A percentile compares a stretch with the other conserved stretches of the same genome.
Conservation (phyloP, 1,140 invertebrate species). For the Danaus plexippus region DNA sequence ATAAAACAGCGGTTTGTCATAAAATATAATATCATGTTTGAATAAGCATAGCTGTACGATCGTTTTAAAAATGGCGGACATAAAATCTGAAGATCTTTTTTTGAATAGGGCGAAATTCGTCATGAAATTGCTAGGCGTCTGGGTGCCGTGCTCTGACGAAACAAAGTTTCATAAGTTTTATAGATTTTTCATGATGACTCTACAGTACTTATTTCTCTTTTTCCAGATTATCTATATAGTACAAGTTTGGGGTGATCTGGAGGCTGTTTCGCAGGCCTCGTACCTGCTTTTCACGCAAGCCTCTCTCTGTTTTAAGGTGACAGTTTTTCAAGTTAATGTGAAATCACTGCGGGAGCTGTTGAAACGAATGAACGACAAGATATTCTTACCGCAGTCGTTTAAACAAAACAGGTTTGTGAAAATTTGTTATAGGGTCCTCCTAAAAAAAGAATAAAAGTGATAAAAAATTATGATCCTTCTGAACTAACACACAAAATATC, state of each 20-base stretch:
- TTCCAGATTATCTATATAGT: slow-evolving; percentile 56
- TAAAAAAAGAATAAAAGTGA: no score
- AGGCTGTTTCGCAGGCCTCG: slow-evolving; percentile 49
- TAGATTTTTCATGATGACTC: slow-evolving; percentile 46
- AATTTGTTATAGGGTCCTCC: no score
- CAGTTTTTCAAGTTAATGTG: slow-evolving; percentile 47
- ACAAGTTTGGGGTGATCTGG: slow-evolving; percentile 54
- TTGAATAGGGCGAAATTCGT: slow-evolving; percentile 53
- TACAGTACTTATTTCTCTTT: slow-evolving; percentile 55
- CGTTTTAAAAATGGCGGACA: slow-evolving; percentile 15
- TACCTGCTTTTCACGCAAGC: slow-evolving; percentile 59
- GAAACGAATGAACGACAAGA: slow-evolving; percentile 40
- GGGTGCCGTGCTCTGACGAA: slow-evolving; percentile 42
- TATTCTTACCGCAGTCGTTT: slow-evolving; percentile 39
- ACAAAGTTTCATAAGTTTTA: slow-evolving; percentile 27
- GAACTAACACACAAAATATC: no score
- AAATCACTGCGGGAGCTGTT: slow-evolving; percentile 33
- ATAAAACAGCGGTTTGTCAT: slow-evolving; percentile 7
- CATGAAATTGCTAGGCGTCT: slow-evolving; percentile 54
- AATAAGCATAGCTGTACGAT: no score
- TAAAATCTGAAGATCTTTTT: slow-evolving; percentile 41
- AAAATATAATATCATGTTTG: background rate
- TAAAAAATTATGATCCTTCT: no score
- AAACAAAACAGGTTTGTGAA: slow-evolving; percentile 38
- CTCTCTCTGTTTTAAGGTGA: slow-evolving; percentile 58